Conservation (phyloP, 2,113 vertebrate genomes). For the Grantiella picta region DNA sequence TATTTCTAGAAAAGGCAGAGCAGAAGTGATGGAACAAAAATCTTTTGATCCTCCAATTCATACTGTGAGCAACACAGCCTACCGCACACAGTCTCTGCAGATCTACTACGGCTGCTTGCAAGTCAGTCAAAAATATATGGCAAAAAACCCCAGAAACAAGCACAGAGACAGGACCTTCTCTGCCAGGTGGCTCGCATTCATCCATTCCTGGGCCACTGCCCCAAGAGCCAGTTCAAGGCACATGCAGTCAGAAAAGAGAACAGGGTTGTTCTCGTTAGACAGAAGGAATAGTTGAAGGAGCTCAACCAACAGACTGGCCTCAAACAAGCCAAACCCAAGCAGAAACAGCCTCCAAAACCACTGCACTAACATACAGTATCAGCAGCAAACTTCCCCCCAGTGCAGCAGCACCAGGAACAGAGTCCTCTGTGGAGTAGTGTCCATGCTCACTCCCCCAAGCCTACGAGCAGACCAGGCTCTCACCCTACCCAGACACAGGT, state of each 20-base stretch:
- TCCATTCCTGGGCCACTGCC: rapidly evolving
- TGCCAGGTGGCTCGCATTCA: neutral
- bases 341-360: neutral
- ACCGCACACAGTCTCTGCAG: neutral
- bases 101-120: neutral
- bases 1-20: neutral
- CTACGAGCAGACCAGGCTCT: neutral
- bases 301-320: neutral
- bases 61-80: neutral
- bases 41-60: neutral
- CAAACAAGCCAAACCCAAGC: neutral
- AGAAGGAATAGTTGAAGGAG: neutral
- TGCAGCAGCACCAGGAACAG: neutral
- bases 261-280: rapidly evolving
- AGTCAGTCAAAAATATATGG: neutral
- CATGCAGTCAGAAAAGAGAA: neutral
- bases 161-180: neutral
- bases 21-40: neutral
- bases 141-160: neutral
- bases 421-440: rapidly evolving
- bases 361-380: rapidly evolving
- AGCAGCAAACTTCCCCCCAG: neutral
- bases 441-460: rapidly evolving
- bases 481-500: rapidly evolving
- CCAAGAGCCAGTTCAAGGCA: neutral